These are phyloP conservation scores for Hyperopisus bebe DNA, from an alignment of 2,113 vertebrate species.

Conservation along the genomic window DNA sequence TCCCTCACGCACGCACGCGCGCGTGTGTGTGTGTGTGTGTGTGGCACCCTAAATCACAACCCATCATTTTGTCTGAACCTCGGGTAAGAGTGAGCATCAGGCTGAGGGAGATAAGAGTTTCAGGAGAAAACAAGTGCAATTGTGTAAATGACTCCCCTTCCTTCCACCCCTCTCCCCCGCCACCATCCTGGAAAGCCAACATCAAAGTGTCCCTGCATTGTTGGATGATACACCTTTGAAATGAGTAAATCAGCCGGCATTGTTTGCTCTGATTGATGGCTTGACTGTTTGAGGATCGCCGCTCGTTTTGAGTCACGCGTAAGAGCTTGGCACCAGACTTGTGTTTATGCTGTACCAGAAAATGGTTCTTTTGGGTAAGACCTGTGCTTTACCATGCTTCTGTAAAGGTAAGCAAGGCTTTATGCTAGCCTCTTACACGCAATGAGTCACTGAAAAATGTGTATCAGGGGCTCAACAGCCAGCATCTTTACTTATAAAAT, in stretches of 20 bases:
- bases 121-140: background rate
- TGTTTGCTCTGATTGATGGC: slow-evolving; percentile 7
- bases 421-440: background rate
- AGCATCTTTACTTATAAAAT: background rate
- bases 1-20: background rate
- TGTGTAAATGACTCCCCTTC: background rate
- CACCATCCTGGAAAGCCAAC: background rate
- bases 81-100: background rate
- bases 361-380: background rate
- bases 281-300: background rate
- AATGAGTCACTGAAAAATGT: background rate
- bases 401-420: background rate
- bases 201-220: background rate
- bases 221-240: background rate
- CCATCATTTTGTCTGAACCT: background rate
- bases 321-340: background rate
- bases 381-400: background rate
- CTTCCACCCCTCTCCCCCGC: background rate
- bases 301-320: background rate
- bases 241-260: background rate
- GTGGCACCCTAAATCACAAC: background rate
- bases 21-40: background rate
- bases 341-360: background rate
- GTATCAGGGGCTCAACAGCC: background rate
- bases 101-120: background rate